Percentiles rank a stretch among this genome's conserved stretches.
phyloP scores from a whole-genome alignment of 2,888 invertebrate genomes.

The Hirtodrosophila alboralis region DNA sequence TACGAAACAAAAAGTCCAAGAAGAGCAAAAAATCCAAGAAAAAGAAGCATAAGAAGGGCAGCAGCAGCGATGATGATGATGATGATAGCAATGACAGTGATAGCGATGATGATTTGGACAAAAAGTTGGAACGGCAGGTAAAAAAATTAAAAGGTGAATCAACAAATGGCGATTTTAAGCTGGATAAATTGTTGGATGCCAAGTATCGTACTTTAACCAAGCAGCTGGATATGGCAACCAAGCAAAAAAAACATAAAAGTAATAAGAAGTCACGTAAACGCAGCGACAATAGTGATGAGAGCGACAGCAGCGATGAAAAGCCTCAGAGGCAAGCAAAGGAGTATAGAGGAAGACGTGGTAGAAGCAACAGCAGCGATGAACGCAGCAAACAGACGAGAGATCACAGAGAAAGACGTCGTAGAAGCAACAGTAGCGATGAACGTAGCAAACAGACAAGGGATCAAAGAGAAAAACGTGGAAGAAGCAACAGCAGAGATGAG shows the following conservation, averaged over 20 bases:
- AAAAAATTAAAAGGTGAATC: conserved; percentile 86
- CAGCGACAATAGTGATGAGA: conserved; percentile 34
- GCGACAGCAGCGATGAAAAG: conserved; percentile 15
- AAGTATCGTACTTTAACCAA: conserved; percentile 83
- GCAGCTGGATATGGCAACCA: conserved; percentile 82
- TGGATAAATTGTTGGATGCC: conserved; percentile 81
- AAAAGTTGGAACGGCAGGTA: conserved; percentile 85
- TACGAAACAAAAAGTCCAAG: conserved; percentile 54
- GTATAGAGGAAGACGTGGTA: conserved; percentile 2
- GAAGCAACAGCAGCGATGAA: conserved; percentile 16
- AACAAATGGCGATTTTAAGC: conserved; percentile 69
- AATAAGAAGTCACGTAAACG: conserved; percentile 31
- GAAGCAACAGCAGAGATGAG: background rate
- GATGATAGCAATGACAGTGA: conserved; percentile 35
- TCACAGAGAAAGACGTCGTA: conserved; percentile 1
- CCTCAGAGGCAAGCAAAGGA: background rate
- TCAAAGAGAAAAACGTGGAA: background rate
- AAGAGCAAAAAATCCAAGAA: conserved; percentile 75
- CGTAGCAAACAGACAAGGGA: background rate
- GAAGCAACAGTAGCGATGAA: conserved; percentile 3
- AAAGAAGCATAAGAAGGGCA: conserved; percentile 71
- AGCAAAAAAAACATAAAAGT: conserved; percentile 53
- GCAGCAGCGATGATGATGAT: conserved; percentile 80
- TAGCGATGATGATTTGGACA: conserved; percentile 86
- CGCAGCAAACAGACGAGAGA: background rate